Conservation (phyloP, 1,140 invertebrate genomes). For the Caenorhabditis inopinata region DNA sequence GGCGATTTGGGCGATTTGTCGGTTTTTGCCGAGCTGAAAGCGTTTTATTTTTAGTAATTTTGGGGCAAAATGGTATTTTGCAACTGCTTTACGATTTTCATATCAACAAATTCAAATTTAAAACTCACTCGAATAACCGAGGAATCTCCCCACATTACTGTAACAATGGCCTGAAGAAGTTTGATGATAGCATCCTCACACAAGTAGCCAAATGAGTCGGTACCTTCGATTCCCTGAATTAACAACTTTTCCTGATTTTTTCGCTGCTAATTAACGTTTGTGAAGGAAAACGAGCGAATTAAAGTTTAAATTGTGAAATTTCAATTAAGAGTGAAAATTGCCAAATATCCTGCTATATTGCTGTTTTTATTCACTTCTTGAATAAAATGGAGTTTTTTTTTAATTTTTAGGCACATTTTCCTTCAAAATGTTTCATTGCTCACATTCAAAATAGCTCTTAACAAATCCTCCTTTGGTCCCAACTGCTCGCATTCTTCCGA, state of each 20-base stretch:
- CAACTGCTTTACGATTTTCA: too few species aligned
- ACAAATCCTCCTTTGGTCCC: conserved; percentile 57
- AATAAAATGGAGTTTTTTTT: neutral
- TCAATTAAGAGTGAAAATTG: too few species aligned
- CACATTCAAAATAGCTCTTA: conserved; percentile 50
- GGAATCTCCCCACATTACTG: conserved; percentile 59
- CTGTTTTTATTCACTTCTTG: neutral
- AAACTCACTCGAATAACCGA: conserved; percentile 47
- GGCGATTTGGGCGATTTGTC: conserved; percentile 48
- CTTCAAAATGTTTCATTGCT: neutral
- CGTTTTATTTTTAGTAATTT: neutral
- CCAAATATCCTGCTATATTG: too few species aligned
- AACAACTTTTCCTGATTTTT: too few species aligned
- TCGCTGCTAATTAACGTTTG: too few species aligned
- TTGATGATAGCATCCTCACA: conserved; percentile 48
- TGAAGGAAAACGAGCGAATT: too few species aligned
- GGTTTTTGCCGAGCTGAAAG: conserved; percentile 51
- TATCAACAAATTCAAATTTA: too few species aligned
- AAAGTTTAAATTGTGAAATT: too few species aligned
- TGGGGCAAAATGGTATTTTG: neutral
- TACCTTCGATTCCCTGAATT: conserved; percentile 28
- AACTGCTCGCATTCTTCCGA: conserved; percentile 55
- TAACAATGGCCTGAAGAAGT: conserved; percentile 57
- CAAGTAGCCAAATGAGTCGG: conserved; percentile 42
- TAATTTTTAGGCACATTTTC: too few species aligned